A percentile compares a stretch with the other conserved stretches of the same genome.
phyloP scores from a whole-genome alignment of 2,113 vertebrate genomes.

The Calypte anna region DNA sequence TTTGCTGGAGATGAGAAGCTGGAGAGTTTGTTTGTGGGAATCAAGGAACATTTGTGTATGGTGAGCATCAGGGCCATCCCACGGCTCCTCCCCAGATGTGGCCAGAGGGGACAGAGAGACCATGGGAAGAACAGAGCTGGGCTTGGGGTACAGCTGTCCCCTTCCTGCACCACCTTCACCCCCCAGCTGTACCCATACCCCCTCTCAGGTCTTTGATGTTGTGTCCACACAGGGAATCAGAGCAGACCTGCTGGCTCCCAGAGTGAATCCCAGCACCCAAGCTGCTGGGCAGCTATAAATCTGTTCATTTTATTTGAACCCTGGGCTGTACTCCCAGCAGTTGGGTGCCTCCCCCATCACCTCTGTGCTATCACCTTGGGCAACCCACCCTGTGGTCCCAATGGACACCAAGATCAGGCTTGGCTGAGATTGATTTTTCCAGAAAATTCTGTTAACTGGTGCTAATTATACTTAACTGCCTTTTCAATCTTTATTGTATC shows the following conservation, averaged over 20 bases:
- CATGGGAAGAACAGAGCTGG: accelerated
- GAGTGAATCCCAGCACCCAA: background rate
- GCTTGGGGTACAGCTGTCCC: background rate
- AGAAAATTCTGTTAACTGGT: background rate
- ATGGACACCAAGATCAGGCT: background rate
- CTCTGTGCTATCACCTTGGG: background rate
- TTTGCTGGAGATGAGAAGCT: background rate
- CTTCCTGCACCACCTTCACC: accelerated
- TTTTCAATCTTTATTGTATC: background rate
- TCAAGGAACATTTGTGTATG: background rate
- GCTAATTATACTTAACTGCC: background rate
- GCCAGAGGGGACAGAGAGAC: background rate
- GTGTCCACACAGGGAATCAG: background rate
- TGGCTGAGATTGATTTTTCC: background rate
- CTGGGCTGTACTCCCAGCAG: background rate
- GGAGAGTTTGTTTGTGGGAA: background rate
- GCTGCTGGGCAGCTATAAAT: accelerated
- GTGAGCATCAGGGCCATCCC: background rate
- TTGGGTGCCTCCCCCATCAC: background rate
- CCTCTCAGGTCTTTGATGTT: background rate
- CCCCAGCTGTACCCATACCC: background rate
- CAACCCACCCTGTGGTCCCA: background rate
- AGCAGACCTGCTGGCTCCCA: background rate
- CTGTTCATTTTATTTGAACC: background rate
- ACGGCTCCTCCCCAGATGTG: background rate